Evolutionary conservation across 2,888 invertebrate species (phyloP).

Genomic region (Diarsia mendica): DNA sequence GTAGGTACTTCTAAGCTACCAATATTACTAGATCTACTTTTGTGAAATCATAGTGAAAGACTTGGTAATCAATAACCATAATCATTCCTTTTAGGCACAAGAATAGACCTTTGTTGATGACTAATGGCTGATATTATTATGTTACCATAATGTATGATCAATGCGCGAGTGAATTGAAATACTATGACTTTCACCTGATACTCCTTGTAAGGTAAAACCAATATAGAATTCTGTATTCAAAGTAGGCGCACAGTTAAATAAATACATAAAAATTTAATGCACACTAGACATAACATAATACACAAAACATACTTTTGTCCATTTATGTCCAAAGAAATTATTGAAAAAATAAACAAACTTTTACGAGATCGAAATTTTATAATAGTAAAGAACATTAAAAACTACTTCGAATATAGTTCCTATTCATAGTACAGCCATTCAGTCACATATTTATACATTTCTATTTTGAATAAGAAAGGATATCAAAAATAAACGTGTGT

Average conservation of each 20-base stretch:
- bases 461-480: slow-evolving; percentile 50
- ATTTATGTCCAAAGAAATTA: slow-evolving; percentile 46
- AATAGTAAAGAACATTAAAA: slow-evolving; percentile 32
- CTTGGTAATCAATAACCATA: neutral
- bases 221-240: neutral
- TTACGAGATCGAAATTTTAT: slow-evolving; percentile 35
- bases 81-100: neutral
- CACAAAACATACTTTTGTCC: slow-evolving; percentile 25
- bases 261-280: slow-evolving; percentile 38
- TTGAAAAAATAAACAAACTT: slow-evolving; percentile 55
- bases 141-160: neutral
- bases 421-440: slow-evolving; percentile 26
- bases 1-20: neutral
- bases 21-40: neutral
- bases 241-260: slow-evolving; percentile 16
- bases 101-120: neutral
- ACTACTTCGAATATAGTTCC: slow-evolving; percentile 13
- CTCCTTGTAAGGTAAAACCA: neutral
- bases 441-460: slow-evolving; percentile 20
- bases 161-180: neutral
- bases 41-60: too few species aligned
- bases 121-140: neutral
- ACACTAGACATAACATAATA: slow-evolving; percentile 11
- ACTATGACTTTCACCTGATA: slow-evolving; percentile 7
- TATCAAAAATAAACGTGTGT: slow-evolving; percentile 26